These are phyloP conservation scores for Paramormyrops hopkinsi DNA, from an alignment of 2,797 vertebrate genomes.

Conservation along the genomic window DNA sequence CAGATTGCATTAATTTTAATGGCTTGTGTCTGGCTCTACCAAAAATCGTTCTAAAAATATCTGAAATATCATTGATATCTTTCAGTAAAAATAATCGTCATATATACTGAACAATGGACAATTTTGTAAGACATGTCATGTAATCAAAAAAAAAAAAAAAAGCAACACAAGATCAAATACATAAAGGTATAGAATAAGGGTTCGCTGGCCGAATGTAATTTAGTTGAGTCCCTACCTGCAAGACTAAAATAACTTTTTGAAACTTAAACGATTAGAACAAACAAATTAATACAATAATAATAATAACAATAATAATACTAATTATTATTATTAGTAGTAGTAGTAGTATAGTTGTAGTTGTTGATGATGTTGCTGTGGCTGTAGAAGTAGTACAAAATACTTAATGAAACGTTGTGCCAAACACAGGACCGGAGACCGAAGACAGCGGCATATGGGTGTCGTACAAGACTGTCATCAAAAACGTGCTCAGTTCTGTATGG, in stretches of 20 bases:
- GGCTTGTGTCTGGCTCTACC: neutral
- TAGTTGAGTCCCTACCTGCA: neutral
- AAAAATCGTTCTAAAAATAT: neutral
- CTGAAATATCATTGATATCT: neutral
- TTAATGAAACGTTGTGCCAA: neutral
- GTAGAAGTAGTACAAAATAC: neutral
- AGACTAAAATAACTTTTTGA: neutral
- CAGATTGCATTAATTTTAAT: neutral
- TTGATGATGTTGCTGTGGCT: neutral
- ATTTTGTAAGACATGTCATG: neutral
- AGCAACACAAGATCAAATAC: neutral
- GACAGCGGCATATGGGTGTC: neutral
- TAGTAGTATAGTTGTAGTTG: neutral
- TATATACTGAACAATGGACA: neutral
- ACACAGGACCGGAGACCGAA: neutral
- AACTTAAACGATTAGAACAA: neutral
- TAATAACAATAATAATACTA: too few relatives aligned
- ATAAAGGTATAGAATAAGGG: neutral
- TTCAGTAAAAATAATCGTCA: neutral
- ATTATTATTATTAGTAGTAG: neutral
- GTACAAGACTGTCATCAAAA: neutral
- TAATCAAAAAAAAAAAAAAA: neutral
- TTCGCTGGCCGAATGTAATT: neutral
- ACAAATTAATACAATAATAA: neutral
- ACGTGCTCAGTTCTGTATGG: neutral